phyloP scores from a whole-genome alignment of 2,113 vertebrate species.

The Calypte anna region DNA sequence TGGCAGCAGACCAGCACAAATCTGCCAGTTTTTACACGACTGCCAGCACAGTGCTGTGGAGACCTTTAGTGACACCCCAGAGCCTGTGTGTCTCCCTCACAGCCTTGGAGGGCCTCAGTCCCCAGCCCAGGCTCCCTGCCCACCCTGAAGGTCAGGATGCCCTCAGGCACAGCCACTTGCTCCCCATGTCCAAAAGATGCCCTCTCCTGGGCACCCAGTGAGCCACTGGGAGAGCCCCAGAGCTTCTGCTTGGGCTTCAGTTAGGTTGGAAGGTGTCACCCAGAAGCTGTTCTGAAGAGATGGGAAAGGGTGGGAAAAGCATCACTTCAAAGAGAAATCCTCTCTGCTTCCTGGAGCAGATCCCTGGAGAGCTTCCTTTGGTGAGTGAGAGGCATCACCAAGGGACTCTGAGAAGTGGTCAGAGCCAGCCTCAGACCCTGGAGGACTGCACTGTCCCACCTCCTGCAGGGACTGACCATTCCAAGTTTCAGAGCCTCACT shows the following conservation, averaged over 20 bases:
- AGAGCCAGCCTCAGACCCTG: background rate
- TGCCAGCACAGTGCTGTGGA: background rate
- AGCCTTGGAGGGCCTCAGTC: background rate
- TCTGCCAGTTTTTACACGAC: background rate
- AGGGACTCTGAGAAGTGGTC: background rate
- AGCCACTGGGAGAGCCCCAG: background rate
- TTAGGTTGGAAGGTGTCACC: background rate
- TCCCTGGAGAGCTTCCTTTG: background rate
- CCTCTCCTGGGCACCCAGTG: slow-evolving; percentile 12
- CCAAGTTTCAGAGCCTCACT: background rate
- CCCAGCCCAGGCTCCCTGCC: background rate
- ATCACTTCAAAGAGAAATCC: background rate
- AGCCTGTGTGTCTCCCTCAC: background rate
- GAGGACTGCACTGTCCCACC: accelerated
- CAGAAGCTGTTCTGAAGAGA: background rate
- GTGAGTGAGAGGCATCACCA: background rate
- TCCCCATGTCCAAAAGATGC: background rate
- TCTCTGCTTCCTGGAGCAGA: background rate
- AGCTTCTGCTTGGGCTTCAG: background rate
- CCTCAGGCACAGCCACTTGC: background rate
- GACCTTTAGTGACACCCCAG: background rate
- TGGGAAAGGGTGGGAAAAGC: background rate
- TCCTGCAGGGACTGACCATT: accelerated
- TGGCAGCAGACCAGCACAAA: background rate
- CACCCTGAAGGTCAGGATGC: slow-evolving; percentile 24